Percentiles rank a stretch among this genome's conserved stretches.
Evolutionary conservation across 2,113 vertebrate species (phyloP).

Genomic region (Ovis canadensis): DNA sequence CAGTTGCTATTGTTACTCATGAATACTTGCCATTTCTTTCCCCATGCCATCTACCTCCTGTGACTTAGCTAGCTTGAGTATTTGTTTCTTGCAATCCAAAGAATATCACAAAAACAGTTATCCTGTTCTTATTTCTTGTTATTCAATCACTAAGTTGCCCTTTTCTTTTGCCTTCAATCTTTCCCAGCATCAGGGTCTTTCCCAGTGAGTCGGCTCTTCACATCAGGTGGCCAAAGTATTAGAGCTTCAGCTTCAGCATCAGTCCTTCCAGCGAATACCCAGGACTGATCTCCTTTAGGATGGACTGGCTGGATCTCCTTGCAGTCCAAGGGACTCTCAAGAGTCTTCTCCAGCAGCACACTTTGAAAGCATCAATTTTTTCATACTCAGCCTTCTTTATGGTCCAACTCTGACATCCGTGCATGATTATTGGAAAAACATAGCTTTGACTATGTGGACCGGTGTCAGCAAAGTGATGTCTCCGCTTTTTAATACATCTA

Average conservation of each 20-base stretch:
- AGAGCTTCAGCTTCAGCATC: background rate
- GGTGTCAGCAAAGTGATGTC: background rate
- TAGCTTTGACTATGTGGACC: background rate
- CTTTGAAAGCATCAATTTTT: background rate
- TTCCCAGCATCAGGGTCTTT: background rate
- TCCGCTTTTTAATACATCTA: background rate
- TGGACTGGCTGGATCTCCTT: background rate
- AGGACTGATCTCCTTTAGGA: background rate
- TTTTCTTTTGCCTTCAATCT: background rate
- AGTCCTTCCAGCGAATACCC: background rate
- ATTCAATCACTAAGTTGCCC: background rate
- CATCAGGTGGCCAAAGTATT: background rate
- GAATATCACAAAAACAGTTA: background rate
- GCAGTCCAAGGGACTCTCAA: background rate
- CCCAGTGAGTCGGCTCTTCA: background rate
- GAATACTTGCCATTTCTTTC: background rate
- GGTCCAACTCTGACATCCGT: background rate
- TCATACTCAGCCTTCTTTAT: background rate
- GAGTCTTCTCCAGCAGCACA: background rate
- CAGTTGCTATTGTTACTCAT: background rate
- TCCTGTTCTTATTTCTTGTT: background rate
- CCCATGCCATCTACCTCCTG: background rate
- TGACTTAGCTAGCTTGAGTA: background rate
- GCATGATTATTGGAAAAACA: background rate
- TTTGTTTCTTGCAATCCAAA: background rate